phyloP scores from a whole-genome alignment of 2,888 invertebrate species.

The Caenorhabditis angaria region DNA sequence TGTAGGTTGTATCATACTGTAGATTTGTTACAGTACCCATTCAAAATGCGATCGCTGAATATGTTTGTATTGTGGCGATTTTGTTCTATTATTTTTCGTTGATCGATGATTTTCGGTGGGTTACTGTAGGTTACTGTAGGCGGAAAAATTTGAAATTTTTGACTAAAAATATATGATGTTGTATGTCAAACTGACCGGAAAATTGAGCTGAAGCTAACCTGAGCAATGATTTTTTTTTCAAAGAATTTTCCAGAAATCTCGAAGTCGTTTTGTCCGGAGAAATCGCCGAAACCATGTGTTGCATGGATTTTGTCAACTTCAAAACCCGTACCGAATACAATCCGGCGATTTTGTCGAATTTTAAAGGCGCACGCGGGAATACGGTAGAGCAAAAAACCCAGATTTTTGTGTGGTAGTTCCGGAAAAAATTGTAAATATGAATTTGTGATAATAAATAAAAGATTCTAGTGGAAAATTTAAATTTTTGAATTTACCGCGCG shows the following conservation, averaged over 20 bases:
- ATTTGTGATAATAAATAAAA: neutral
- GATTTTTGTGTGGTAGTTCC: conserved; percentile 24
- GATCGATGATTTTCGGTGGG: conserved; percentile 30
- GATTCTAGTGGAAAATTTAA: neutral
- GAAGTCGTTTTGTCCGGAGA: conserved; percentile 27
- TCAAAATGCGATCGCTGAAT: conserved; percentile 26
- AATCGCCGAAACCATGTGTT: conserved; percentile 33
- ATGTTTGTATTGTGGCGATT: conserved; percentile 35
- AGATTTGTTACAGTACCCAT: conserved; percentile 22
- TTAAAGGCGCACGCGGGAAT: too few species aligned
- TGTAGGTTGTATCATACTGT: conserved; percentile 5
- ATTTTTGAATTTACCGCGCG: neutral
- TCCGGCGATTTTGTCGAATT: conserved; percentile 35
- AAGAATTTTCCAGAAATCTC: conserved; percentile 21
- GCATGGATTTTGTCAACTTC: conserved; percentile 28
- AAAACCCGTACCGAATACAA: conserved; percentile 16
- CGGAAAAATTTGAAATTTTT: too few species aligned
- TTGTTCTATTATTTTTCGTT: conserved; percentile 27
- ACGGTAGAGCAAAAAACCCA: neutral
- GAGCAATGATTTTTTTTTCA: neutral
- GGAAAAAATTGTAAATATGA: neutral
- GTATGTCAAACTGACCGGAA: neutral
- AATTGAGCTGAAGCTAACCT: neutral
- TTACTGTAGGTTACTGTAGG: neutral
- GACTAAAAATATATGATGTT: too few species aligned